Evolutionary conservation across 2,113 vertebrate genomes (phyloP), one percentile per base, ranked within the genome.

Genomic region (Corythaeola cristata): DNA sequence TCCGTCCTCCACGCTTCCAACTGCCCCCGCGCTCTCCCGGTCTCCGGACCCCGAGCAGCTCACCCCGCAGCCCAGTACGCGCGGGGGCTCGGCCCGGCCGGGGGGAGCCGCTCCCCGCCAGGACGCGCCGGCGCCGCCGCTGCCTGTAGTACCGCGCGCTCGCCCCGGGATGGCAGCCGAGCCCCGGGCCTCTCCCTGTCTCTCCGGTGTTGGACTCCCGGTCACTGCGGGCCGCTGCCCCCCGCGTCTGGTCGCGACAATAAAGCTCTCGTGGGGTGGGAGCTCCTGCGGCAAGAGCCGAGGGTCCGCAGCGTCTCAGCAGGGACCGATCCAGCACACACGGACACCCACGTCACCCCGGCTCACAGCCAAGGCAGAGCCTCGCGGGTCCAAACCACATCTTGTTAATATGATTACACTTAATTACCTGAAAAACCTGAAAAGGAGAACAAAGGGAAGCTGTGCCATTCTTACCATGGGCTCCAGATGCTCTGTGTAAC

Each of bases 131-230:
- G 39, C 39, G 39, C 39, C 39, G 39, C 15, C 6, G 30, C 15
- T 7, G 26, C 19, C 28, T 66, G 66, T 1, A 19, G 39, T 47
- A 16, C 5, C 3, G 3, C 17, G 12, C 8, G 5, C 14, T 11
- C 1, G 44, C 14, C 60, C 24, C 67, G 28, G 32, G 60, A 4
- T 18, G 49, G 44, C 68, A 23, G 4, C 24, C 24, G 24, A 44
- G 50, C 12, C 74, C 50, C 24, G 33, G 15, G 32, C 53, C 37
- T 4, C 6, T 1, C 59, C 8, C 52, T 4, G 4, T 6, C 3
- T 1, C 79, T 16, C 18, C 62, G 2, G 1, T 3, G 9, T 2
- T 2, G 18, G 28, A 22, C 19, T 3, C 20, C 5, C 10, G 2
- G 4, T 33, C 28, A 1, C 30, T 8, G 12, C 3, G 27, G 7